Base-by-base conservation (phyloP, 1,140 invertebrate species). In the Cydia amplana region DNA sequence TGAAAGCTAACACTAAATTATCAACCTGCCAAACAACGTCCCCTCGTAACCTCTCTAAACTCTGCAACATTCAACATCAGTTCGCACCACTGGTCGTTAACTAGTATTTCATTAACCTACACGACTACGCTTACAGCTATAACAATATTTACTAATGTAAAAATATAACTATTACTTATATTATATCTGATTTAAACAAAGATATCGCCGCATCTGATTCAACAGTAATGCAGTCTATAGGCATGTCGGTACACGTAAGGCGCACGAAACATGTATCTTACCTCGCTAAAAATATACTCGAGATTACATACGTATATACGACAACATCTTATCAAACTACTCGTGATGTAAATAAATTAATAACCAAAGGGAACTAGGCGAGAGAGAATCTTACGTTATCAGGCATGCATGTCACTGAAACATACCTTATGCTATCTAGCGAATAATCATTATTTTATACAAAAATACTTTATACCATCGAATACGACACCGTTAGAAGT, bases 31-130 rank as follows among this genome's bases (percentile, higher is more conserved):
- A 87, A 91, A 91, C 85, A 91, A 89, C 89, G 77, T 77, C 83
- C 82, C 74, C 82, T 76, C 82, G 89, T 91, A 92, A 92, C 88
- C 88, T 80, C 85, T 89, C 88, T 91, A 91, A 91, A 89, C 86
- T 91, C 87, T 84, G 91, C 90, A 92, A 92, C 84, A 78, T 90
- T 92, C 87, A 92, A 92, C 91, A 91, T 89, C 87, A 90, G 86
- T 91, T 88, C 88, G 91, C 91, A 92, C 91, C 89, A 91, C 82
- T 90, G 86, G 83, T 91, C 85, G 84, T 91, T 90, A 85, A 85
- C 86, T 83, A 85, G 78, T 83, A 89, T 83, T 85, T 75, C 25
- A 83, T 85, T 88, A 87, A n/a, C 74, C 82, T 91, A 89, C 73
- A 83, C 77, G 81, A 82, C 76, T 77, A 63, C 75, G 79, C 78